Conservation (phyloP, 2,797 vertebrate genomes). For the Bovichtus variegatus region DNA sequence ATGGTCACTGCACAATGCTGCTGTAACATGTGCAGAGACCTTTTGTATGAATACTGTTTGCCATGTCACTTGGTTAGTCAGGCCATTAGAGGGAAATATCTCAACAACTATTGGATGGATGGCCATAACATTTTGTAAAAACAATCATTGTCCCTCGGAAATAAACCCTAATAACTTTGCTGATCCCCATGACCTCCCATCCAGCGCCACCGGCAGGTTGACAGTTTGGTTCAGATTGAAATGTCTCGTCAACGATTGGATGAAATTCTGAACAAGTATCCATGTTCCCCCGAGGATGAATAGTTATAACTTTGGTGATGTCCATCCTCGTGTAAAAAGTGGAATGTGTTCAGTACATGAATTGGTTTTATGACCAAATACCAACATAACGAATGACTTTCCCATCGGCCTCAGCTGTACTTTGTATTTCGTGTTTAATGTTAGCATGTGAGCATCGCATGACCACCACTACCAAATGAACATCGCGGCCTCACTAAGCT, state of each 20-base stretch:
- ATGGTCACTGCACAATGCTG: constrained; percentile 5
- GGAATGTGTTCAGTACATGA: neutral
- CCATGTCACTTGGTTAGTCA: neutral
- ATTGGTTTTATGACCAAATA: neutral
- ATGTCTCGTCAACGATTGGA: neutral
- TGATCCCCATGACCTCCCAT: neutral
- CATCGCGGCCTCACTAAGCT: neutral
- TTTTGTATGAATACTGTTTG: neutral
- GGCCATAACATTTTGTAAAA: neutral
- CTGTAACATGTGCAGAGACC: neutral
- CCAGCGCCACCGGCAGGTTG: neutral
- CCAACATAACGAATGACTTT: neutral
- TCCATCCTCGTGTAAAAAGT: too few relatives aligned
- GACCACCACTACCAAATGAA: neutral
- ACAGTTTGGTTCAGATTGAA: neutral
- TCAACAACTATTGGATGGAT: neutral
- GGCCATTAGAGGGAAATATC: neutral
- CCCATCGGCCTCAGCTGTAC: too few relatives aligned
- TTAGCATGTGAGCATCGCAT: neutral
- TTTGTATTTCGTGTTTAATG: too few relatives aligned
- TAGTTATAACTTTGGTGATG: too few relatives aligned
- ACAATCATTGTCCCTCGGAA: too few relatives aligned
- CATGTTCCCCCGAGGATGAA: too few relatives aligned
- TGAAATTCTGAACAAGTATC: neutral
- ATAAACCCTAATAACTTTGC: neutral